phyloP scores from a whole-genome alignment of 1,140 invertebrate species.

The Zeugodacus cucurbitae region DNA sequence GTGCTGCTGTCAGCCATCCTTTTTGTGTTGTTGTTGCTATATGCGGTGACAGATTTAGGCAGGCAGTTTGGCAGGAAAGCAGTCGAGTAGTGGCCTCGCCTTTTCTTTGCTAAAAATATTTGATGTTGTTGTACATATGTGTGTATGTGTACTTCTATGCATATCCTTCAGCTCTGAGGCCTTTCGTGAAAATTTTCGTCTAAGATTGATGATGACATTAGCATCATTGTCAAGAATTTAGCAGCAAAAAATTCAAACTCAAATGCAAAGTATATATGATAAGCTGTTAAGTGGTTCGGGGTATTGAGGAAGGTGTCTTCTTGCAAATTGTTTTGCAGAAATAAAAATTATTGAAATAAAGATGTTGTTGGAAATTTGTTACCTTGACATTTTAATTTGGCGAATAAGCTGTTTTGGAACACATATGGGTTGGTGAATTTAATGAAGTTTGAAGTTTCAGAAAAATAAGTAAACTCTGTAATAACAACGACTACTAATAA shows the following conservation, averaged over 20 bases:
- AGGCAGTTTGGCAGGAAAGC: neutral
- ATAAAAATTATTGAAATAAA: neutral
- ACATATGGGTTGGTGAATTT: too few relatives aligned
- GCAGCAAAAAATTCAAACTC: conserved; percentile 48
- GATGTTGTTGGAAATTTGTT: neutral
- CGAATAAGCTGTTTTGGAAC: neutral
- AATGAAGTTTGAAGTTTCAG: too few relatives aligned
- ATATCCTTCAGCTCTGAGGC: neutral
- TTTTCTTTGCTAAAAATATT: neutral
- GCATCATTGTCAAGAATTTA: conserved; percentile 63
- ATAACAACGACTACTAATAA: too few relatives aligned
- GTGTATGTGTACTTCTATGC: neutral
- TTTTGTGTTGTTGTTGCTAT: neutral
- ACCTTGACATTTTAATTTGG: neutral
- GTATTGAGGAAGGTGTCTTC: neutral
- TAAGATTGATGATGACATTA: conserved; percentile 66
- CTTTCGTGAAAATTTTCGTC: conserved; percentile 48
- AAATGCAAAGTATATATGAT: neutral
- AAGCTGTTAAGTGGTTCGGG: neutral
- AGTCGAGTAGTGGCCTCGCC: neutral
- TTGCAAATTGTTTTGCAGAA: neutral
- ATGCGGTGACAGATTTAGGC: conserved; percentile 45
- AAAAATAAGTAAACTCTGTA: too few relatives aligned
- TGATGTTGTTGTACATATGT: neutral
- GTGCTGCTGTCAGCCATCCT: neutral